Conservation (phyloP, 2,888 invertebrate genomes). For the Drosophila barbarae region DNA sequence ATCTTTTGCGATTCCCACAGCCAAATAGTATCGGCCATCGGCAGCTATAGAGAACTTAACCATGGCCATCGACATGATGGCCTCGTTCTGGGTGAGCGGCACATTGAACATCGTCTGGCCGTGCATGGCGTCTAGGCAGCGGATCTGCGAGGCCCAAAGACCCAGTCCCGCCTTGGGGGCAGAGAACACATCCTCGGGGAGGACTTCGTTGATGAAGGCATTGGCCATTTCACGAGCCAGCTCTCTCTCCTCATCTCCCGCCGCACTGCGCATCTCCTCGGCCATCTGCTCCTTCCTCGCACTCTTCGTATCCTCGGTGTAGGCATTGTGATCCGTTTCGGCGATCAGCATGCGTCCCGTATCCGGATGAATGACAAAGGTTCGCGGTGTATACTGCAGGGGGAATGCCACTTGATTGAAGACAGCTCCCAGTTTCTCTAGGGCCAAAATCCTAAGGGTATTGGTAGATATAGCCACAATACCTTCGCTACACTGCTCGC, state of each 20-base stretch:
- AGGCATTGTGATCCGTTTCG: constrained; percentile 99
- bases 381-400: constrained; percentile 96
- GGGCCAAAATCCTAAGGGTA: constrained; percentile 96
- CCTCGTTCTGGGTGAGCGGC: constrained; percentile 96
- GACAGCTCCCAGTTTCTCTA: constrained; percentile 98
- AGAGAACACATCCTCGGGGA: constrained; percentile 96
- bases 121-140: constrained; percentile 91
- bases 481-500: constrained; percentile 99
- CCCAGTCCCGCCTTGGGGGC: constrained; percentile 97
- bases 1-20: constrained; percentile 96
- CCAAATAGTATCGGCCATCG: constrained; percentile 82
- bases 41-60: constrained; percentile 86
- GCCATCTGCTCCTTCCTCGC: constrained; percentile 96
- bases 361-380: constrained; percentile 95
- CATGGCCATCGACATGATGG: constrained; percentile 93
- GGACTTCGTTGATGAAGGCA: constrained; percentile 95
- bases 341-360: constrained; percentile 93
- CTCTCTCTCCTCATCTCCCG: constrained; percentile 96
- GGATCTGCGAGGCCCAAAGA: constrained; percentile 96
- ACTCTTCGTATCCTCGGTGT: constrained; percentile 97
- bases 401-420: constrained; percentile 97
- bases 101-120: constrained; percentile 89
- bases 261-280: constrained; percentile 98
- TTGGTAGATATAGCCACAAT: constrained; percentile 99
- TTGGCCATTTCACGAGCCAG: constrained; percentile 98